phyloP scores from a whole-genome alignment of 2,113 vertebrate species.

The Ardeotis arabs region DNA sequence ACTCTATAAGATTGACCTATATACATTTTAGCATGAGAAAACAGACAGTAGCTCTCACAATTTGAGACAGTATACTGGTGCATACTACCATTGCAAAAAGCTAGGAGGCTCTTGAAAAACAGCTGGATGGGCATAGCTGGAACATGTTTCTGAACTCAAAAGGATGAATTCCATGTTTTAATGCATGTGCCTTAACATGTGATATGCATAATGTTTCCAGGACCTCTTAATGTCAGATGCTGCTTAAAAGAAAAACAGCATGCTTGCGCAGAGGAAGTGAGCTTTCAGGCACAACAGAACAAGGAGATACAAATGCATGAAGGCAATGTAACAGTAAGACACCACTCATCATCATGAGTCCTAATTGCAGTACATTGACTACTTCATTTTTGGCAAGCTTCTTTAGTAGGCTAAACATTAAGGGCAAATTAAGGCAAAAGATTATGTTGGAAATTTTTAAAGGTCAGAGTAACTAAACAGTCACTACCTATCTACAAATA shows the following conservation, averaged over 20 bases:
- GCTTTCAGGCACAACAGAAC: neutral
- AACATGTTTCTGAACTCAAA: neutral
- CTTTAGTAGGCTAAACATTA: neutral
- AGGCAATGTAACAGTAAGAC: neutral
- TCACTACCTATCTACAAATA: neutral
- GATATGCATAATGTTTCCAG: neutral
- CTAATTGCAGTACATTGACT: neutral
- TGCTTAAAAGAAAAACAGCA: neutral
- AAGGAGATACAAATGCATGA: neutral
- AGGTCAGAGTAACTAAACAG: neutral
- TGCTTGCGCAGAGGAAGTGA: neutral
- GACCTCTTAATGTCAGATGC: neutral
- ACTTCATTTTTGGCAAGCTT: neutral
- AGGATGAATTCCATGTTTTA: neutral
- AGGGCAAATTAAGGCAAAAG: neutral
- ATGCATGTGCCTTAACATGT: neutral
- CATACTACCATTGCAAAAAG: neutral
- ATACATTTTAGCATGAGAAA: neutral
- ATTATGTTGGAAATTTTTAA: neutral
- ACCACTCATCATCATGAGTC: neutral
- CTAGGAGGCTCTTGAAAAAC: neutral
- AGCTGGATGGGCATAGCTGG: neutral
- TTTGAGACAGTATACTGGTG: neutral
- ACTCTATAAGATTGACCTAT: neutral
- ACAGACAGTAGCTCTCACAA: neutral